Percentiles rank a stretch among this genome's conserved stretches.
Evolutionary conservation across 2,797 vertebrate species (phyloP).

Genomic region (Anisognathus igniventris): DNA sequence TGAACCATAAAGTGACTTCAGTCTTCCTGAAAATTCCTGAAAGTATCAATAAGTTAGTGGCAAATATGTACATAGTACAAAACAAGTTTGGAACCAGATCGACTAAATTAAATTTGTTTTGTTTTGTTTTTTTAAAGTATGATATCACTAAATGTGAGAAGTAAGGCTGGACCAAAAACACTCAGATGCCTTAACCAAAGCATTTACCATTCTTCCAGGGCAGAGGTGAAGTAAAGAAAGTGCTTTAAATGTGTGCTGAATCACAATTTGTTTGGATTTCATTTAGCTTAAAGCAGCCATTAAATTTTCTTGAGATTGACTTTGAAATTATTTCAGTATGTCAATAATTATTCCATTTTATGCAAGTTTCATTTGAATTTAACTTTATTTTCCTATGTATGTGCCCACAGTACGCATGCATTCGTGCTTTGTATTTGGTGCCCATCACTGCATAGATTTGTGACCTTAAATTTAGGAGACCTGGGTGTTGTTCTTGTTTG

Average conservation of each 20-base stretch:
- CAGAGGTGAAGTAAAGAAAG: not conserved
- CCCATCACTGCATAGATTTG: not conserved
- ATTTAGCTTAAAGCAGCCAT: not conserved
- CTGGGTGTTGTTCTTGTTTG: not conserved
- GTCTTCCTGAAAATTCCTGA: not conserved
- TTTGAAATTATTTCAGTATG: conserved; percentile 6
- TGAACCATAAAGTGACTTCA: not conserved
- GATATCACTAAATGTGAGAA: not conserved
- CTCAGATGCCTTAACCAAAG: not conserved
- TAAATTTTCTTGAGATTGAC: not conserved
- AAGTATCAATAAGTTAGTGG: not conserved
- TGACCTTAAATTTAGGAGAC: not conserved
- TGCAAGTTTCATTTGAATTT: not conserved
- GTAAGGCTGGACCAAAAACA: not conserved
- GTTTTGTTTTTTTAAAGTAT: not conserved
- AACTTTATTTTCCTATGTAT: not conserved
- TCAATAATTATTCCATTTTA: not conserved
- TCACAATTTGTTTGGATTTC: not conserved
- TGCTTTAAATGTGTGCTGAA: not conserved
- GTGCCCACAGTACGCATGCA: no score
- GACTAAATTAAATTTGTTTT: not conserved
- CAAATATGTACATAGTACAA: not conserved
- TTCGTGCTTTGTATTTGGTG: not conserved
- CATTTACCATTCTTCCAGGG: not conserved
- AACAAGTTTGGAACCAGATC: not conserved